Conservation (phyloP, 2,113 vertebrate species). For the Sebastes fasciatus region DNA sequence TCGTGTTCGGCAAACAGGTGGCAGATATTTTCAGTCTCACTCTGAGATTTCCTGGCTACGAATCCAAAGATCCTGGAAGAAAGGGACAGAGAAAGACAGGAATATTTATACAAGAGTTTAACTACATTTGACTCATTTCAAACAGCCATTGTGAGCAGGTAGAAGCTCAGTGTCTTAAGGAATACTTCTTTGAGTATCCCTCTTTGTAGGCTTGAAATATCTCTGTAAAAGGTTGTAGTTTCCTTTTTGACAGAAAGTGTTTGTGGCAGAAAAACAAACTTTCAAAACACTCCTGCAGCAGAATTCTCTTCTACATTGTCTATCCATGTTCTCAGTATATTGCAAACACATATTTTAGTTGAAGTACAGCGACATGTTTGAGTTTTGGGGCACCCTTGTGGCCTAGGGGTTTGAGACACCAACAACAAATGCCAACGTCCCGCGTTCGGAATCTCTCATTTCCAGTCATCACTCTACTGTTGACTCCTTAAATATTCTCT, state of each 20-base stretch:
- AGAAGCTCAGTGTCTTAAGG: background rate
- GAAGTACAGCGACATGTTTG: background rate
- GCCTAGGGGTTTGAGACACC: background rate
- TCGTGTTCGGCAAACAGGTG: constrained; percentile 97
- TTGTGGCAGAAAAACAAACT: background rate
- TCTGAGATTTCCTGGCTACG: constrained; percentile 93
- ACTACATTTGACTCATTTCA: background rate
- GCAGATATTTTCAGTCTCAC: constrained; percentile 91
- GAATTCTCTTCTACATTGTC: background rate
- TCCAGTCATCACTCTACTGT: no score
- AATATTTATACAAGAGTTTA: background rate
- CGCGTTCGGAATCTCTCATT: no score
- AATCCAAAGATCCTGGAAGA: constrained; percentile 92
- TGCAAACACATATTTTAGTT: background rate
- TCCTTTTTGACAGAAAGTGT: background rate
- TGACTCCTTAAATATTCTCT: no score
- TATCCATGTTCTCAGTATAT: background rate
- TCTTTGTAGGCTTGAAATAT: background rate
- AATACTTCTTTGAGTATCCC: background rate
- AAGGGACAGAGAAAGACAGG: background rate
- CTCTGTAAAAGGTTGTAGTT: background rate
- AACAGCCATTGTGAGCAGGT: background rate
- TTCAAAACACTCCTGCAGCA: background rate
- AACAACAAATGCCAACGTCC: background rate
- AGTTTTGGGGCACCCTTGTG: background rate